Percentiles rank a stretch among this genome's conserved stretches.
These are phyloP conservation scores for Oreochromis spilurus DNA, from an alignment of 2,113 vertebrate species.

Conservation along the genomic window DNA sequence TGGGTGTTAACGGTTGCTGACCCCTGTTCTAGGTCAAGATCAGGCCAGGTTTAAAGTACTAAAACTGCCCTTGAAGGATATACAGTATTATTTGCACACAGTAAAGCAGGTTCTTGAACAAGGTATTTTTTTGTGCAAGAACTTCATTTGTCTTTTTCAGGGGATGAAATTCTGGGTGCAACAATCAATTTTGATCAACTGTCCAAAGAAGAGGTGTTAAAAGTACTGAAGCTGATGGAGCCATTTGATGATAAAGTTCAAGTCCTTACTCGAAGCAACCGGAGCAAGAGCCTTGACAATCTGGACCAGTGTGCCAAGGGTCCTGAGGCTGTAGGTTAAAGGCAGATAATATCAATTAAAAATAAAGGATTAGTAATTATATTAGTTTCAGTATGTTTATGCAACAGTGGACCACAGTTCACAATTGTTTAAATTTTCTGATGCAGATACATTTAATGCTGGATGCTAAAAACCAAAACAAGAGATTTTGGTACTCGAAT, in stretches of 20 bases:
- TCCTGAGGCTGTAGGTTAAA: slow-evolving; percentile 57
- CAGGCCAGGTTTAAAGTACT: not conserved
- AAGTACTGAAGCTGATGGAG: slow-evolving; percentile 63
- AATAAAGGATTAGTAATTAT: not conserved
- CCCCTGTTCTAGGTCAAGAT: not conserved
- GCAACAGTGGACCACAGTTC: not conserved
- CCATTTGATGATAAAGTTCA: slow-evolving; percentile 60
- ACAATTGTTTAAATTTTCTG: not conserved
- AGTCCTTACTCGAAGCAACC: slow-evolving; percentile 41
- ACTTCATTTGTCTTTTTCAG: slow-evolving; percentile 31
- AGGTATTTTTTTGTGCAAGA: not conserved
- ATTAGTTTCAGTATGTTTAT: not conserved
- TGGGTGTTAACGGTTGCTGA: not conserved
- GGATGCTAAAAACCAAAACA: not conserved
- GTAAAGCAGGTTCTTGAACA: not conserved
- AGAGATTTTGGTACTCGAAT: not conserved
- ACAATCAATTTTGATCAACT: slow-evolving; percentile 63
- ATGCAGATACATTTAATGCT: not conserved
- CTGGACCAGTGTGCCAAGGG: slow-evolving; percentile 36
- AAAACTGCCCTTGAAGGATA: not conserved
- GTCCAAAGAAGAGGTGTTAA: slow-evolving; percentile 63
- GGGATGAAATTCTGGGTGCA: slow-evolving; percentile 66
- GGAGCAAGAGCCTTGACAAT: slow-evolving; percentile 59
- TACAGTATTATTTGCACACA: not conserved
- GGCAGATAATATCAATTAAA: not conserved